Evolutionary conservation across 2,797 vertebrate genomes (phyloP).

Genomic region (Triplophysa bombifrons): DNA sequence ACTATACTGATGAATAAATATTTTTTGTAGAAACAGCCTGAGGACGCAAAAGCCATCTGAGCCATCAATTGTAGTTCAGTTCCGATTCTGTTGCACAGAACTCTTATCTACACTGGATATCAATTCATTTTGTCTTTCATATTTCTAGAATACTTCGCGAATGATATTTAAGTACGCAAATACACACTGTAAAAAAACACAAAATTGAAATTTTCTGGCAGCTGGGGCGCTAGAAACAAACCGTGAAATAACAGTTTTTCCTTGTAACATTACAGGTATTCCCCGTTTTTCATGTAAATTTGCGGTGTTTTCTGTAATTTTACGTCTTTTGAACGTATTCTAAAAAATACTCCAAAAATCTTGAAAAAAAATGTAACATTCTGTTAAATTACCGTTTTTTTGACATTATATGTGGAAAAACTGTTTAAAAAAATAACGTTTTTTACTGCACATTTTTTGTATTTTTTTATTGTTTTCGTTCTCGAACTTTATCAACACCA

Average conservation of each 20-base stretch:
- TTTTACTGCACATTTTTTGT: background rate
- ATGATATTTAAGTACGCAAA: slow-evolving; percentile 22
- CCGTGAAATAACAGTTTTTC: too few relatives aligned
- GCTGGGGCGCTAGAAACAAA: too few relatives aligned
- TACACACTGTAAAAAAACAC: background rate
- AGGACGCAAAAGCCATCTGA: slow-evolving; percentile 26
- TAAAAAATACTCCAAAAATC: too few relatives aligned
- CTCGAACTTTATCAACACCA: background rate
- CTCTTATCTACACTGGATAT: background rate
- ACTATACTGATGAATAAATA: background rate
- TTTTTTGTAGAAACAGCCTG: background rate
- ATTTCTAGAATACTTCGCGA: slow-evolving; percentile 10
- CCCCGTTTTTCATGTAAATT: too few relatives aligned
- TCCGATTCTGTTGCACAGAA: slow-evolving; percentile 26
- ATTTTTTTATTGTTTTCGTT: background rate
- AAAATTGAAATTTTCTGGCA: too few relatives aligned
- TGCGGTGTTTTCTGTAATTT: too few relatives aligned
- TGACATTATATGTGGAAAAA: too few relatives aligned
- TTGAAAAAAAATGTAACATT: too few relatives aligned
- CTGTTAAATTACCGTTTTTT: too few relatives aligned
- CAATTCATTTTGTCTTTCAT: background rate
- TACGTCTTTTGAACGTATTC: too few relatives aligned
- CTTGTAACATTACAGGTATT: too few relatives aligned
- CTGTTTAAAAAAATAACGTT: too few relatives aligned
- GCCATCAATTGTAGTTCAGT: slow-evolving; percentile 1